A percentile compares a stretch with the other conserved stretches of the same genome.
Conservation (phyloP, 2,113 vertebrate genomes). For the Malaclemys terrapin region DNA sequence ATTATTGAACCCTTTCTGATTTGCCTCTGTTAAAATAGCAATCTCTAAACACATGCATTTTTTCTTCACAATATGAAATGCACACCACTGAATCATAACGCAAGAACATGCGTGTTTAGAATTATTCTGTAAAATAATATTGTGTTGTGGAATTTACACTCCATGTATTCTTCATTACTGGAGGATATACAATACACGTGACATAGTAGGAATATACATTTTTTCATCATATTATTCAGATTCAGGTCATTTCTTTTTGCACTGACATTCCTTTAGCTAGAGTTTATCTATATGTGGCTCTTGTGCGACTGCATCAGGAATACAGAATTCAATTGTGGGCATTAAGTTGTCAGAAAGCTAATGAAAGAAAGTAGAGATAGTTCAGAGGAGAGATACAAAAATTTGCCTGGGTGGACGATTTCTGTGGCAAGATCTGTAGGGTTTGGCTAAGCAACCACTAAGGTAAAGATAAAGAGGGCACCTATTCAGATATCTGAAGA, state of each 20-base stretch:
- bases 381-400: background rate
- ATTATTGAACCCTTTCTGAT: background rate
- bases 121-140: rapidly evolving
- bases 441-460: background rate
- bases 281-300: background rate
- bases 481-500: constrained; percentile 9
- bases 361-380: constrained; percentile 40
- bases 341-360: constrained; percentile 1
- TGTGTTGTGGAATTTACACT: background rate
- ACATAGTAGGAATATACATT: background rate
- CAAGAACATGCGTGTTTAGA: background rate
- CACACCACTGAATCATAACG: background rate
- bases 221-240: constrained; percentile 29
- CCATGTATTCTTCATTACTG: constrained; percentile 17
- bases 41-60: background rate
- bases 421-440: background rate
- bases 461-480: background rate
- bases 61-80: constrained; percentile 8
- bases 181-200: background rate
- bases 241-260: constrained; percentile 43
- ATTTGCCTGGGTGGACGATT: background rate
- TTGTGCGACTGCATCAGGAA: background rate
- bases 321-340: background rate
- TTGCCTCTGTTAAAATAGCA: background rate
- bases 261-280: constrained; percentile 19